Evolutionary conservation across 2,888 invertebrate genomes (phyloP), one percentile per base, ranked within the genome.

Genomic region (Drosophila merina): DNA sequence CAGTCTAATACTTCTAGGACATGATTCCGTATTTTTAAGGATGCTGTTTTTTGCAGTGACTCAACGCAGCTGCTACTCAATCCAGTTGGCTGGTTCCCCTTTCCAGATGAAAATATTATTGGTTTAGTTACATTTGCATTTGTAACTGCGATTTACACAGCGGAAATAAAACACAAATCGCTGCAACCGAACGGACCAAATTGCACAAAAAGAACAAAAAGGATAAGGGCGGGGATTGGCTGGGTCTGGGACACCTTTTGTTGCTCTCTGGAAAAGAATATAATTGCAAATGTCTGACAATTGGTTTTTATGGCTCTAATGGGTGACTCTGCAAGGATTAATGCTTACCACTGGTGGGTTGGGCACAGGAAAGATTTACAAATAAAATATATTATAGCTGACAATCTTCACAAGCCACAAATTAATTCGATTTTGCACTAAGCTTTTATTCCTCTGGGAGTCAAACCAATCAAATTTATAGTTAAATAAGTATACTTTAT

Each of bases 81-180:
- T n/a, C 12, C 31, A 44, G 57, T 45, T 47, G 12, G 58, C 40
- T 25, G 9, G 6, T 3, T 20, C 3, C 42, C 33, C 12, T 3
- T 5, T 10, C 25, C 56, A 42, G 51, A 26, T 54, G 47, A 47
- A 57, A 76, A 75, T 81, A 88, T 88, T 84, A 84, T 85, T 88
- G 88, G 88, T 84, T 88, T 88, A 88, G 84, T 87, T 77, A 74
- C 87, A 85, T 82, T 88, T 87, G 87, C 87, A 85, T 85, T 85
- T 86, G 72, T 66, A 88, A 81, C 87, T 75, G 79, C 85, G 85
- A 85, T 85, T 85, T 88, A 72, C 82, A 82, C 72, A 81, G 85
- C 64, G 79, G 75, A 75, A 88, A 86, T 77, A 88, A 75, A 82
- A 80, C 71, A 76, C 88, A 87, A 76, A 85, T 79, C 87, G 74